Evolutionary conservation across 1,140 invertebrate genomes (phyloP), one percentile per base, ranked within the genome.

Genomic region (Macrotrachela quadricornifera): DNA sequence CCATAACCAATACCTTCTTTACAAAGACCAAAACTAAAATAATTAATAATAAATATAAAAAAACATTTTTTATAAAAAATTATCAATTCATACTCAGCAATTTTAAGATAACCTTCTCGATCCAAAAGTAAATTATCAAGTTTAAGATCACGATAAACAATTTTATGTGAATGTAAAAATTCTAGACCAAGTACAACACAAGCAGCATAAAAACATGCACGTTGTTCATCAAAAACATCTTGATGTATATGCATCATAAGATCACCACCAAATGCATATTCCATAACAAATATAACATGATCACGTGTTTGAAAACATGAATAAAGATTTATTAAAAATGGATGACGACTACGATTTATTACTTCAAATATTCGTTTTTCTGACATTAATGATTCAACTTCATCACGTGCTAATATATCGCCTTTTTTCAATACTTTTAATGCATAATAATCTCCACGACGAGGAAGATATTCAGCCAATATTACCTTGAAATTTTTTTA

Each of bases 201-300:
- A 46, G 90, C 87, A 53, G 92, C 88, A 73, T 97, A 97, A 73
- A 99, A 99, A 15, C 95, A 88, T 56, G 91, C 85, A 49, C 94
- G 76, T 15, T 85, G 82, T 71, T 99, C 94, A 46, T 80, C 79
- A 70, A 99, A 99, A 3, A 96, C 90, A 67, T 97, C 91, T 37
- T 88, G 88, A 68, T 99, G 92, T 61, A 99, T 99, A 70, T 99
- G 94, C 85, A 97, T 95, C 94, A 99, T 99, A 18, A 99, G 77
- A 75, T 99, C 94, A 49, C 94, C 94, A 55, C 91, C 92, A 63
- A 86, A 88, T 40, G 91, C 88, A 57, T 97, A 97, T 71, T 99
- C 94, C 92, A 99, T 79, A 4, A 97, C 91, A 75, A 99, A 99
- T 71, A 91, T 95, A 10, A 97, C 91, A 71, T 99, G 92, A 64